Base-by-base conservation (phyloP, 2,113 vertebrate genomes). In the Hylia prasina region DNA sequence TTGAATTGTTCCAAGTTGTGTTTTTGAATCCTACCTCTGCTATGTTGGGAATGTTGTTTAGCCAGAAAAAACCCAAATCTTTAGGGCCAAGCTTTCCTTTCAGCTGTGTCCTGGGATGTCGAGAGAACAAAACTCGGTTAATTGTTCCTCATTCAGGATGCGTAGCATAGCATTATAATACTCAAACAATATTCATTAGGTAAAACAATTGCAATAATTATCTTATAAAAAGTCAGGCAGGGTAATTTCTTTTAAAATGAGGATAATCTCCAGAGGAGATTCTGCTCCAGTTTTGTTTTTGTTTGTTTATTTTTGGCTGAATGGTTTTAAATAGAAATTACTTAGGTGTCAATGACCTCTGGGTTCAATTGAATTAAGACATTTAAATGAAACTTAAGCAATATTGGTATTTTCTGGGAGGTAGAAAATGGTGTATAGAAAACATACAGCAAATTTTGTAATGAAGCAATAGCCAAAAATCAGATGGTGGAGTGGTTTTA, bases 301-400 rank as follows among this genome's bases (percentile, higher is more conserved):
- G 83, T 95, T 96, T 97, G 93, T 97, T 89, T 97, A 86, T 95
- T 96, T 96, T 96, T 96, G 94, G 78, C 86, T 96, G 95, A 95
- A 97, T 97, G 96, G 40, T 93, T 97, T 97, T 96, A 97, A 96
- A 90, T 97, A 97, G 96, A 97, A 98, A 97, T 98, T 98, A 97
- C 96, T 94, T 94, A 96, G 60, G 87, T 98, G 90, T 97, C 96
- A 95, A 19, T 97, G 97, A 98, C 96, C 97, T 97, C 83, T 96
- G 95, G 88, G 44, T 97, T 97, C 96, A 97, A 91, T 87, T 96
- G 95, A 97, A 98, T 98, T 97, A 98, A 96, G 96, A 97, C 95
- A 96, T 89, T 97, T 96, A 97, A 95, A 97, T 98, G 90, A 97
- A 98, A 90, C 96, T 98, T 97, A 91, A 93, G 54, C 93, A 75